Evolutionary conservation across 2,797 vertebrate species (phyloP).

Genomic region (Enteromius treurensis): DNA sequence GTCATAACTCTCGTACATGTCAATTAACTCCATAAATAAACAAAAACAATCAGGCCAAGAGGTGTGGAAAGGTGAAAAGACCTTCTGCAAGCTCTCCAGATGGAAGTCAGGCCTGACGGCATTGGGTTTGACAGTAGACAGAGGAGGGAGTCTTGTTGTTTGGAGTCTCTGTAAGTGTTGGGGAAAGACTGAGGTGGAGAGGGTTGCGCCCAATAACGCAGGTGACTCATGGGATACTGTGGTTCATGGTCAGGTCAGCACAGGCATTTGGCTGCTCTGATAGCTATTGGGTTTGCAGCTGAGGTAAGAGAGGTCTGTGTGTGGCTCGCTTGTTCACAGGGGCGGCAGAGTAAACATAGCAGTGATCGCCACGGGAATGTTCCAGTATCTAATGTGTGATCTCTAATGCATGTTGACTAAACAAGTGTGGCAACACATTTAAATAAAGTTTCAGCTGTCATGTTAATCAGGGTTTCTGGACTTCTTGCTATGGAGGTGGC

Average conservation of each 20-base stretch:
- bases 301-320: conserved; percentile 31
- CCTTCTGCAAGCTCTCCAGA: conserved; percentile 32
- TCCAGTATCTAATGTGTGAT: conserved; percentile 17
- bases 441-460: background rate
- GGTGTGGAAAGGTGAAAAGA: conserved; percentile 27
- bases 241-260: conserved; percentile 41
- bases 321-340: conserved; percentile 7
- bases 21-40: conserved; percentile 33
- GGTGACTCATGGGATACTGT: conserved; percentile 42
- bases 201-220: conserved; percentile 37
- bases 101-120: conserved; percentile 27
- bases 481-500: background rate
- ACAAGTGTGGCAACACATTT: background rate
- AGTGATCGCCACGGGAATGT: conserved; percentile 6
- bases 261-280: conserved; percentile 38
- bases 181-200: conserved; percentile 40
- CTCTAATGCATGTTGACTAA: conserved; percentile 11
- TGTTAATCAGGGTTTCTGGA: background rate
- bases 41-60: conserved; percentile 23
- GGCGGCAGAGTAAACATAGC: background rate
- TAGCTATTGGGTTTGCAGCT: conserved; percentile 21
- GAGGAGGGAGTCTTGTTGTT: conserved; percentile 39
- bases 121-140: conserved; percentile 30
- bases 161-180: conserved; percentile 26
- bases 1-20: conserved; percentile 16